Conservation (phyloP, 2,888 invertebrate species). For the Caenorhabditis angaria region DNA sequence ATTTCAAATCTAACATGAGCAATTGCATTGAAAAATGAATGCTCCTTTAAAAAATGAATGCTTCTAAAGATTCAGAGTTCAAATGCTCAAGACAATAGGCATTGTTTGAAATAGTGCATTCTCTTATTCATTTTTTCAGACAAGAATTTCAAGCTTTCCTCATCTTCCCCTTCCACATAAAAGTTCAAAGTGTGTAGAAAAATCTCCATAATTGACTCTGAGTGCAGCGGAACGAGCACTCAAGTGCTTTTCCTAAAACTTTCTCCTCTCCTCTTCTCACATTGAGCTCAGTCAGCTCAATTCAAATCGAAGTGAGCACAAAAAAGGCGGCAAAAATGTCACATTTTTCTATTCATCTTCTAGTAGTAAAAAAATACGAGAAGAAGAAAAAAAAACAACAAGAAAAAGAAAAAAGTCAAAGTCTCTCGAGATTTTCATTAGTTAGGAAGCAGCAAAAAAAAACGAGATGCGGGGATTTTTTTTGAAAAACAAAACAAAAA, state of each 20-base stretch:
- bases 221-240: conserved; percentile 10
- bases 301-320: background rate
- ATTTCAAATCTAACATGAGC: too few relatives aligned
- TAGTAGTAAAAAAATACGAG: background rate
- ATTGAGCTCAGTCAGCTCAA: background rate
- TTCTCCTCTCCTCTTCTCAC: background rate
- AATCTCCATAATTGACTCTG: conserved; percentile 5
- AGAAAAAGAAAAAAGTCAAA: conserved; percentile 1
- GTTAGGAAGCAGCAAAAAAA: conserved; percentile 7
- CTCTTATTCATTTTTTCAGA: too few relatives aligned
- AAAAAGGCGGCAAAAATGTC: conserved; percentile 22
- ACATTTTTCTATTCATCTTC: conserved; percentile 17
- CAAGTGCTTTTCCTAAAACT: background rate
- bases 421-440: conserved; percentile 51
- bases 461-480: too few relatives aligned
- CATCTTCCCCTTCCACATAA: background rate
- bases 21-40: too few relatives aligned
- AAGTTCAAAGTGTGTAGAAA: background rate
- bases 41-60: too few relatives aligned
- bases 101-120: background rate
- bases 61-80: too few relatives aligned
- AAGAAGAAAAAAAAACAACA: background rate
- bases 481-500: conserved; percentile 15
- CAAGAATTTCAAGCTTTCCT: background rate
- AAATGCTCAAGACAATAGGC: background rate